Evolutionary conservation across 35 echinoderm and acorn worm species (phyloP).

Genomic region (Chiridota heheva): DNA sequence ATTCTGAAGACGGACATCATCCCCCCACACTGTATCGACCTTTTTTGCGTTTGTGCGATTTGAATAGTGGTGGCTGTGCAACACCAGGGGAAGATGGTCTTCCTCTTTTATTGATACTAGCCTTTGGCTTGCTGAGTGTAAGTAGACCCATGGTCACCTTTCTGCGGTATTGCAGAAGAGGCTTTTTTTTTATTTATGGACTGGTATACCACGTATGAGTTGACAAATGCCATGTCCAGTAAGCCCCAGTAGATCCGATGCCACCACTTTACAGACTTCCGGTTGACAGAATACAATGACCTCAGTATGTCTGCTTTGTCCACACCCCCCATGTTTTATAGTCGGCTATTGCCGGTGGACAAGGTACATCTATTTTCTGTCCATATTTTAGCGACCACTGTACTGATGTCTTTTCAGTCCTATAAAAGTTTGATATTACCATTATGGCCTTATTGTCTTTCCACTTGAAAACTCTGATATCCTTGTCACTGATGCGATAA

Average conservation of each 20-base stretch:
- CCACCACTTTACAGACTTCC: conserved; percentile 50
- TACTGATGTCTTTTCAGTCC: background rate
- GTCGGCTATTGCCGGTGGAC: background rate
- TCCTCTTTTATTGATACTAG: background rate
- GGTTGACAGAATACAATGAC: conserved; percentile 18
- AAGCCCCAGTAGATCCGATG: conserved; percentile 10
- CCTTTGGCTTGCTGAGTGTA: background rate
- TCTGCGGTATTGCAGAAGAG: background rate
- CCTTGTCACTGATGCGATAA: background rate
- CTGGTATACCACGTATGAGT: conserved; percentile 14
- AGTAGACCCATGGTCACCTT: background rate
- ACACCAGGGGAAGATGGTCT: background rate
- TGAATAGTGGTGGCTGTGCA: background rate
- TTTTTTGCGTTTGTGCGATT: background rate
- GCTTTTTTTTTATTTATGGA: conserved; percentile 13
- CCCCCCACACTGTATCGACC: background rate
- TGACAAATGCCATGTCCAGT: conserved; percentile 21
- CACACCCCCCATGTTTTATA: conserved; percentile 44
- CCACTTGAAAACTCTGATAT: conserved; percentile 9
- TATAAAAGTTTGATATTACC: conserved; percentile 7
- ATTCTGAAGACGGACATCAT: background rate
- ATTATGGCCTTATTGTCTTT: conserved; percentile 14
- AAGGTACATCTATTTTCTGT: background rate
- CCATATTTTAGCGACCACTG: background rate
- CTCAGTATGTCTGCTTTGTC: conserved; percentile 40